These are phyloP conservation scores for Plotosus lineatus DNA, from an alignment of 2,113 vertebrate genomes.

Conservation along the genomic window DNA sequence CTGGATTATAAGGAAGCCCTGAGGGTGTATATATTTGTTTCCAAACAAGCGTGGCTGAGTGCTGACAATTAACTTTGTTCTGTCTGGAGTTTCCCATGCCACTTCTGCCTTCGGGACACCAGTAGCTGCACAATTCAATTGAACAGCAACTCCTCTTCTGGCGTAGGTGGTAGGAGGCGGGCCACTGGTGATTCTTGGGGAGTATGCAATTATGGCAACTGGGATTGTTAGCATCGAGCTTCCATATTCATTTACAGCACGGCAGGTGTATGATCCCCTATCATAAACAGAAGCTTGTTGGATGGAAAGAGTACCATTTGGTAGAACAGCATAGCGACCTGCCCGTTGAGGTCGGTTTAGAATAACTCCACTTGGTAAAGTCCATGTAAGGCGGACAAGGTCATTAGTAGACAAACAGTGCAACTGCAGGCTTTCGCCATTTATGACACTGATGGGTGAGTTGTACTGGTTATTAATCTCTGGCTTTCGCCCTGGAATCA, in stretches of 20 bases:
- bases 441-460: constrained; percentile 77
- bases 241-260: constrained; percentile 73
- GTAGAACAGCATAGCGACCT: constrained; percentile 77
- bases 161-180: constrained; percentile 79
- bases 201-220: constrained; percentile 81
- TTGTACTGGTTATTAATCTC: constrained; percentile 73
- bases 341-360: constrained; percentile 75
- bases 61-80: constrained; percentile 71
- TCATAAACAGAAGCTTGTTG: constrained; percentile 82
- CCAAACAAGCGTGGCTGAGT: constrained; percentile 82
- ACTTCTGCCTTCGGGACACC: constrained; percentile 82
- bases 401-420: constrained; percentile 72
- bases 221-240: constrained; percentile 70
- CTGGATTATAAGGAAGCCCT: constrained; percentile 86
- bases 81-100: constrained; percentile 87
- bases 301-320: constrained; percentile 83
- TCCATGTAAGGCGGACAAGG: constrained; percentile 75
- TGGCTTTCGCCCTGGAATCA: constrained; percentile 77
- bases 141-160: constrained; percentile 79
- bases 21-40: constrained; percentile 86
- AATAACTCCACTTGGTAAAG: constrained; percentile 77
- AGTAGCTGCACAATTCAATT: constrained; percentile 80
- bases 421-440: constrained; percentile 81
- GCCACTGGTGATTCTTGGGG: constrained; percentile 83
- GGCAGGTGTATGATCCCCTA: constrained; percentile 83